Conservation (phyloP, 2,797 vertebrate genomes). For the Melanotaenia parkinsoni region DNA sequence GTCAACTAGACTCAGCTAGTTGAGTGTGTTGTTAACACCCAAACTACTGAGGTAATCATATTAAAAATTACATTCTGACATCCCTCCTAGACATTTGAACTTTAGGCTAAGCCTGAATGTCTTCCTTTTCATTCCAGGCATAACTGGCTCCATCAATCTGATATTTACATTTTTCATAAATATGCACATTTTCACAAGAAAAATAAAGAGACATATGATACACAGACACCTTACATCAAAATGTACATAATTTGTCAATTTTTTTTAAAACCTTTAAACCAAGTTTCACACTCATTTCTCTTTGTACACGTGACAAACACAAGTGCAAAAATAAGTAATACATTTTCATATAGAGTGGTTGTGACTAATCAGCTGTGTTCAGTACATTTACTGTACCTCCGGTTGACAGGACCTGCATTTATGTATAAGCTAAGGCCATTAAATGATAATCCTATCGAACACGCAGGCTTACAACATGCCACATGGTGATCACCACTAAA, state of each 20-base stretch:
- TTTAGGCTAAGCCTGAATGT: slow-evolving; percentile 10
- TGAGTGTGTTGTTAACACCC: slow-evolving; percentile 30
- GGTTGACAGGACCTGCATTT: slow-evolving; percentile 60
- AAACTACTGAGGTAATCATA: slow-evolving; percentile 43
- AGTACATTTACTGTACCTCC: slow-evolving; percentile 48
- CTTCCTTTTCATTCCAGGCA: slow-evolving; percentile 38
- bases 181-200: slow-evolving; percentile 82
- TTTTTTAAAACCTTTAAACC: slow-evolving; percentile 12
- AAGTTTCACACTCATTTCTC: slow-evolving; percentile 49
- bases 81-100: slow-evolving; percentile 43
- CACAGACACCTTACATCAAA: slow-evolving; percentile 81
- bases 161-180: slow-evolving; percentile 84
- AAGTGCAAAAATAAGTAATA: slow-evolving; percentile 75
- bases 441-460: slow-evolving; percentile 64
- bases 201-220: slow-evolving; percentile 84
- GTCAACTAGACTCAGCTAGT: slow-evolving; percentile 46
- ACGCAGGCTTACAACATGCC: slow-evolving; percentile 55
- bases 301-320: slow-evolving; percentile 57
- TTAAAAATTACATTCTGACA: slow-evolving; percentile 75
- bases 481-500: slow-evolving; percentile 47
- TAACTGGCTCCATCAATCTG: slow-evolving; percentile 59
- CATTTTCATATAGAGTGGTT: slow-evolving; percentile 56
- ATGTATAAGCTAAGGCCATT: slow-evolving; percentile 71
- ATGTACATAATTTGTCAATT: slow-evolving; percentile 70
- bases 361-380: slow-evolving; percentile 54